phyloP scores from a whole-genome alignment of 2,113 vertebrate species.

The Cyprinodon tularosa region DNA sequence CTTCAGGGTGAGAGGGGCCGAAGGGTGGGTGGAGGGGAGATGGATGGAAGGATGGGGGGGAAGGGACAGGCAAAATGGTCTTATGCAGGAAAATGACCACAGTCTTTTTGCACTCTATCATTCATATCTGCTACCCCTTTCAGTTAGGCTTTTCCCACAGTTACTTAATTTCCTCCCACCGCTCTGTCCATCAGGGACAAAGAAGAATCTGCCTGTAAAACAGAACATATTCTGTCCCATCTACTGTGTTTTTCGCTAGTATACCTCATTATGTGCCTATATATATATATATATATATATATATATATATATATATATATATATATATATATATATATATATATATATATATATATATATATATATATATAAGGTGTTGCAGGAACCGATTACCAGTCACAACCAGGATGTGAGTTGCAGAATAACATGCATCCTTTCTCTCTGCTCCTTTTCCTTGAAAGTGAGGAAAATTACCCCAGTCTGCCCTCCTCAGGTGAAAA shows the following conservation, averaged over 20 bases:
- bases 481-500: constrained; percentile 83
- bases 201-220: constrained; percentile 13
- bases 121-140: constrained; percentile 28
- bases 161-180: constrained; percentile 5
- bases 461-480: constrained; percentile 74
- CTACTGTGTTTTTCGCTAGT: not conserved
- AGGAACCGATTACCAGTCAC: constrained; percentile 28
- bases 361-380: constrained; percentile 5
- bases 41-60: constrained; percentile 68
- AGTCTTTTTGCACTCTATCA: constrained; percentile 58
- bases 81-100: constrained; percentile 75
- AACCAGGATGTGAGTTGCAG: constrained; percentile 30
- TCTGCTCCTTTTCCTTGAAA: constrained; percentile 35
- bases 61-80: constrained; percentile 65
- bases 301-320: not conserved
- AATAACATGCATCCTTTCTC: constrained; percentile 20
- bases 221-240: not conserved
- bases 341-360: not conserved
- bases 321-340: not conserved
- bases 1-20: constrained; percentile 69
- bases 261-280: not conserved
- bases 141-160: constrained; percentile 30
- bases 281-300: not conserved
- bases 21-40: constrained; percentile 72
- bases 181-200: not conserved